Percentiles rank a stretch among this genome's conserved stretches.
Evolutionary conservation across 2,113 vertebrate species (phyloP).

Genomic region (Rhadina sibilatrix): DNA sequence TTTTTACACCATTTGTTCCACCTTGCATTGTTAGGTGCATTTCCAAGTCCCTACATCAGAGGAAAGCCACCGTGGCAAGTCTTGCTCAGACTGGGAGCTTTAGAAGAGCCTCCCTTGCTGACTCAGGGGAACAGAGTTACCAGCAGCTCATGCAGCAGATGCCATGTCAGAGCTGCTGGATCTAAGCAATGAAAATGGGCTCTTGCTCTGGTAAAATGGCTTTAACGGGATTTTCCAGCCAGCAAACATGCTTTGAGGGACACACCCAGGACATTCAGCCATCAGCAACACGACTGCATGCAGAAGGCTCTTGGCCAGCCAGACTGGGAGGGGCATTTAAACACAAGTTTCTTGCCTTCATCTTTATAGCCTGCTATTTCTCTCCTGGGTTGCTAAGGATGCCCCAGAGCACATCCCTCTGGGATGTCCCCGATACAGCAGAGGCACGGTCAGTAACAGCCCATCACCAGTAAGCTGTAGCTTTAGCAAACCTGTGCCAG

Average conservation of each 20-base stretch:
- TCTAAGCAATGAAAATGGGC: background rate
- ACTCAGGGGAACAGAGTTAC: background rate
- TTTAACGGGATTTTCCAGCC: slow-evolving; percentile 8
- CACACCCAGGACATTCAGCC: slow-evolving; percentile 34
- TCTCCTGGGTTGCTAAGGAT: background rate
- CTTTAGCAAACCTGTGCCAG: background rate
- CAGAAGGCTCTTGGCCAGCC: background rate
- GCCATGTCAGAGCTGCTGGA: background rate
- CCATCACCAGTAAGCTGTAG: background rate
- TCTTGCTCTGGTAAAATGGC: background rate
- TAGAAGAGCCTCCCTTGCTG: background rate
- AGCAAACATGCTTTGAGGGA: background rate
- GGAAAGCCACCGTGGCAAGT: background rate
- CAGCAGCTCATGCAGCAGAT: background rate
- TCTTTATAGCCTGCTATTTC: slow-evolving; percentile 15
- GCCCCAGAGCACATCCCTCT: background rate
- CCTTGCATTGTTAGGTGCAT: background rate
- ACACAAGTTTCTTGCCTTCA: background rate
- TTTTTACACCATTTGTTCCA: background rate
- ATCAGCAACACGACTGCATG: background rate
- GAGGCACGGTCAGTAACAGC: background rate
- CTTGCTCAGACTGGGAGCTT: background rate
- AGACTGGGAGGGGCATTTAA: slow-evolving; percentile 16
- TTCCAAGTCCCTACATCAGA: background rate
- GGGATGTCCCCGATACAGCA: background rate